phyloP scores from a whole-genome alignment of 2,797 vertebrate genomes.

The Garrulus glandarius region DNA sequence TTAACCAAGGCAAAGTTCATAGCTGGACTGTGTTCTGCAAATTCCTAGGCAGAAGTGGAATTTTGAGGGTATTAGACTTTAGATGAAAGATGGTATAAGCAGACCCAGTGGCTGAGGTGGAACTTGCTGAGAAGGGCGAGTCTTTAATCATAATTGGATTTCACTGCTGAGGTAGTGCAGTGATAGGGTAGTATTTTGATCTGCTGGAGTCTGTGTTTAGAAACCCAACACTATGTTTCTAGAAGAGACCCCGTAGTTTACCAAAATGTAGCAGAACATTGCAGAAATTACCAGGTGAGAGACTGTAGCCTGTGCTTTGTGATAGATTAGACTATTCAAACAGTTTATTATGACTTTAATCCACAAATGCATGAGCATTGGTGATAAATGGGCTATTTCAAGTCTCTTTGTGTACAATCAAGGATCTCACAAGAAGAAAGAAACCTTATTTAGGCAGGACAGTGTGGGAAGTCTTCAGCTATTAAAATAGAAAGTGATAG shows the following conservation, averaged over 20 bases:
- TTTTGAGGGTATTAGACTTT: not conserved
- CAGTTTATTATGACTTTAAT: not conserved
- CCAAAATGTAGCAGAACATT: not conserved
- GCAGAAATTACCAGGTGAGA: not conserved
- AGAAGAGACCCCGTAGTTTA: not conserved
- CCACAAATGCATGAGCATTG: not conserved
- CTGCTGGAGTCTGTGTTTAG: not conserved
- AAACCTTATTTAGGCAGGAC: conserved; percentile 36
- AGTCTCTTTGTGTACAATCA: not conserved
- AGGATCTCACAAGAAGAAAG: not conserved
- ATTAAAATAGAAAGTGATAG: conserved; percentile 16
- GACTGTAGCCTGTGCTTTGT: not conserved
- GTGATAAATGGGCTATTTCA: conserved; percentile 18
- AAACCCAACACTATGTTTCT: not conserved
- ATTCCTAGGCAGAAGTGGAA: not conserved
- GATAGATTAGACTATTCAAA: not conserved
- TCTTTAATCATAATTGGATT: not conserved
- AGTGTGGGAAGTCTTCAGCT: conserved; percentile 25
- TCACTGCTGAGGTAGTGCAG: not conserved
- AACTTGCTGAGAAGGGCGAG: not conserved
- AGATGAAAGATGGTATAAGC: not conserved
- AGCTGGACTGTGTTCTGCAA: not conserved
- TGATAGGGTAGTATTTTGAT: not conserved
- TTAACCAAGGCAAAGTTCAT: not conserved
- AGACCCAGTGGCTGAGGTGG: not conserved